These are phyloP conservation scores for Cheilosia grossa DNA, from an alignment of 2,888 invertebrate genomes.

Conservation along the genomic window DNA sequence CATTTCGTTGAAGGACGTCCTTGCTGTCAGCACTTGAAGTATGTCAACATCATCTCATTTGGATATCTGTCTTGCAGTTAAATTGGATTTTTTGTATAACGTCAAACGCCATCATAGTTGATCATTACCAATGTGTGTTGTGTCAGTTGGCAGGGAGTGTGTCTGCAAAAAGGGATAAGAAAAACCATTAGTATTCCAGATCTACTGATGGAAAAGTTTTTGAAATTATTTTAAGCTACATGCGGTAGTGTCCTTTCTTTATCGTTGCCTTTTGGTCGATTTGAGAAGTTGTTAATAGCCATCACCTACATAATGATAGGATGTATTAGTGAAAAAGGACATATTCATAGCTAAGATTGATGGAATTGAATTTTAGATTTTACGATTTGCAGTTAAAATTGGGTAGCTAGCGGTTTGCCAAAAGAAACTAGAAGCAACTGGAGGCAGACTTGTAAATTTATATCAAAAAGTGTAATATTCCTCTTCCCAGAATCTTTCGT, in stretches of 20 bases:
- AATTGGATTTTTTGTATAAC: constrained; percentile 28
- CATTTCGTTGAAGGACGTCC: constrained; percentile 6
- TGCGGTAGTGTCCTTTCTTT: constrained; percentile 46
- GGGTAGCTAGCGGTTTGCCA: neutral
- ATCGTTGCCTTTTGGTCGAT: neutral
- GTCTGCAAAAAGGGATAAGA: constrained; percentile 78
- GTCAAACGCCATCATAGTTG: constrained; percentile 82
- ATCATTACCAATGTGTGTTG: constrained; percentile 83
- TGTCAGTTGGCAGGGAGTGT: constrained; percentile 83
- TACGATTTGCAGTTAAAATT: too few relatives aligned
- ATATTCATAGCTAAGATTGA: too few relatives aligned
- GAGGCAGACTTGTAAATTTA: neutral
- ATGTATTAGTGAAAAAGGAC: too few relatives aligned
- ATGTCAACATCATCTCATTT: neutral
- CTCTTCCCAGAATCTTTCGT: neutral
- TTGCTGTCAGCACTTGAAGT: neutral
- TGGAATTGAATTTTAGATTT: too few relatives aligned
- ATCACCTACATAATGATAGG: too few relatives aligned
- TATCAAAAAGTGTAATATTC: neutral
- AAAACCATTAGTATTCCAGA: constrained; percentile 20
- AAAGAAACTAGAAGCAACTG: neutral
- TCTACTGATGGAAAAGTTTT: neutral
- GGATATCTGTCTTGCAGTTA: constrained; percentile 52
- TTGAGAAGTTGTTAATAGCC: neutral
- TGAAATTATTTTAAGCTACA: constrained; percentile 28